Evolutionary conservation across 1,140 invertebrate species (phyloP).

Genomic region (Helicoverpa zea): DNA sequence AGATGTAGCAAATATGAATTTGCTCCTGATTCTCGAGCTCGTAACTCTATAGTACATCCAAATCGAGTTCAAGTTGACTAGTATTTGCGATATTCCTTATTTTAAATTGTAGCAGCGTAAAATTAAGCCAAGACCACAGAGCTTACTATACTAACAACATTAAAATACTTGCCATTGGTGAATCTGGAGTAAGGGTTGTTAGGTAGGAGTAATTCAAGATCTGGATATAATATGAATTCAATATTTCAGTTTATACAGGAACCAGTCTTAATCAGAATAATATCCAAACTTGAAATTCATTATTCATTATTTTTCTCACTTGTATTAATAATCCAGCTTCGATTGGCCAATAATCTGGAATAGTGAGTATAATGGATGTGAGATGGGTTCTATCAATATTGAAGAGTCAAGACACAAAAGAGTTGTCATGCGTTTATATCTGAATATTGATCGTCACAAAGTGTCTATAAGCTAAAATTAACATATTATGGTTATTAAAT

Average conservation of each 20-base stretch:
- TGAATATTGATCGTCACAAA: conserved; percentile 47
- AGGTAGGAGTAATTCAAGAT: not conserved
- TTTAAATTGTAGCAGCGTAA: too few species aligned
- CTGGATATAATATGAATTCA: not conserved
- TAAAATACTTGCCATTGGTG: not conserved
- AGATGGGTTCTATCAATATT: not conserved
- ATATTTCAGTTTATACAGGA: not conserved
- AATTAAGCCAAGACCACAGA: too few species aligned
- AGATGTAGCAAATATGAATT: too few species aligned
- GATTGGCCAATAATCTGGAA: conserved; percentile 11
- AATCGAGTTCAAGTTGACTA: too few species aligned
- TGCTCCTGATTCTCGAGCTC: too few species aligned
- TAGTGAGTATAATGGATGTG: not conserved
- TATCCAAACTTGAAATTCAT: conserved; percentile 2
- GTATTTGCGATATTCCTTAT: too few species aligned
- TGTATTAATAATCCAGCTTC: not conserved
- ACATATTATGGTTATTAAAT: conserved; percentile 26
- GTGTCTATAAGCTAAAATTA: conserved; percentile 49
- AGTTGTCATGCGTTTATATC: conserved; percentile 45
- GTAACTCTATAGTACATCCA: too few species aligned
- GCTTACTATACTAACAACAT: too few species aligned
- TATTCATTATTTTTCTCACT: not conserved
- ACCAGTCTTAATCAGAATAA: not conserved
- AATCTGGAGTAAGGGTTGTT: not conserved
- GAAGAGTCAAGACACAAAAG: conserved; percentile 39